These are phyloP conservation scores for Enoplosus armatus DNA, from an alignment of 2,797 vertebrate genomes.

Conservation along the genomic window DNA sequence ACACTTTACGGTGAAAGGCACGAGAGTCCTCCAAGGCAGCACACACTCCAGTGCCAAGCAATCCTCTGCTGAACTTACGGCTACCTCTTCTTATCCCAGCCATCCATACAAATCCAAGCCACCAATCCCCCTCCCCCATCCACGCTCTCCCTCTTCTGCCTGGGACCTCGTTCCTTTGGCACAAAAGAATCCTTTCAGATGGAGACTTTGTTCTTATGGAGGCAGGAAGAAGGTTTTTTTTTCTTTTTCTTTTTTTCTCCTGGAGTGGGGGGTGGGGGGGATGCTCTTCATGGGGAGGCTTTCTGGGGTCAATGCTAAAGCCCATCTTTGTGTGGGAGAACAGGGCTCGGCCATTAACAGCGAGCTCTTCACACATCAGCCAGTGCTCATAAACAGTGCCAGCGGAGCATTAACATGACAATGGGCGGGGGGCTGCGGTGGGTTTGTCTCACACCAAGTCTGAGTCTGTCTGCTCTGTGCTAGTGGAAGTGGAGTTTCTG, in stretches of 20 bases:
- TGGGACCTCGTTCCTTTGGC: conserved; percentile 70
- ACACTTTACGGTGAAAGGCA: conserved; percentile 30
- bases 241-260: conserved; percentile 16
- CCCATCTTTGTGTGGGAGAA: conserved; percentile 83
- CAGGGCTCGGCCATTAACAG: conserved; percentile 79
- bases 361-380: conserved; percentile 83
- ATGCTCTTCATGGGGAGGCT: conserved; percentile 77
- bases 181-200: conserved; percentile 87
- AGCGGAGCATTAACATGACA: conserved; percentile 87
- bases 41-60: conserved; percentile 58
- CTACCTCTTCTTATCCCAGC: conserved; percentile 72
- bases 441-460: conserved; percentile 66
- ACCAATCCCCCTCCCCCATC: conserved; percentile 73
- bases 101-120: conserved; percentile 76
- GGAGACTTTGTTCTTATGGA: conserved; percentile 77
- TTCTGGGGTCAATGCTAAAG: conserved; percentile 83
- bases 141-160: conserved; percentile 66
- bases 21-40: conserved; percentile 41
- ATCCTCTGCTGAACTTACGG: conserved; percentile 80
- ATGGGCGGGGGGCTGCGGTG: conserved; percentile 66
- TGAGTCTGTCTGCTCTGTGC: conserved; percentile 65
- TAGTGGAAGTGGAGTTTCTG: conserved; percentile 57
- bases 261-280: conserved; percentile 9
- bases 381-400: conserved; percentile 81
- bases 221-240: conserved; percentile 82